Evolutionary conservation across 2,797 vertebrate species (phyloP), one percentile per base, ranked within the genome.

Genomic region (Alectoris magna): DNA sequence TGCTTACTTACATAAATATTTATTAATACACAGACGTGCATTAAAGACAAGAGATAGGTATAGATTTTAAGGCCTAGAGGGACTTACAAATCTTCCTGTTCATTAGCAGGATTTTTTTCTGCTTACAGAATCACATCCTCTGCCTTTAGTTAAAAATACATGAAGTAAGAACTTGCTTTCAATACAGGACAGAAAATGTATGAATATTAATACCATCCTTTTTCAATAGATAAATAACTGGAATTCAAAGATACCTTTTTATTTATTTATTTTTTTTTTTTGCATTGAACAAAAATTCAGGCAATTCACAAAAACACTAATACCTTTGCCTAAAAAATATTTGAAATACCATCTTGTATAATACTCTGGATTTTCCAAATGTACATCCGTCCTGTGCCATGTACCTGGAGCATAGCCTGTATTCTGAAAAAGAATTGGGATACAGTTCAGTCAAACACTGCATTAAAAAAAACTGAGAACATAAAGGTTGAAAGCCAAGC

Each of bases 261-360:
- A 56, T 83, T 88, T n/a, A n/a, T n/a, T 89, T 34, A 56, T 83
- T 88, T 89, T 23, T 46, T 22, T 49, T n/a, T 59, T 83, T 89
- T 88, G 38, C 34, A 70, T 29, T 49, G 41, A 66, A 39, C 10
- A 66, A 44, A 77, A 56, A 18, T 29, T 66, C 24, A 93, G 88
- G 14, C 27, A 11, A 14, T 26, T 56, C 1, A 2, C n/a, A 69
- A 84, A 91, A 95, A 93, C 85, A 82, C 92, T 87, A 59, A 96
- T 97, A 99, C 99, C 99, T 99, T 99, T 99, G 97, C 99, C 99
- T 96, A 99, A 98, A 96, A 99, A 99, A 97, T 99, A 99, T 96
- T 99, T 99, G 97, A 99, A 99, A 97, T 99, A 99, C 99, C 99
- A 99, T 98, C 99, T 98, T 93, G 99, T 99, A 96, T 99, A 99